Evolutionary conservation across 2,888 invertebrate species (phyloP), one percentile per base, ranked within the genome.

Genomic region (Caenorhabditis sp.): DNA sequence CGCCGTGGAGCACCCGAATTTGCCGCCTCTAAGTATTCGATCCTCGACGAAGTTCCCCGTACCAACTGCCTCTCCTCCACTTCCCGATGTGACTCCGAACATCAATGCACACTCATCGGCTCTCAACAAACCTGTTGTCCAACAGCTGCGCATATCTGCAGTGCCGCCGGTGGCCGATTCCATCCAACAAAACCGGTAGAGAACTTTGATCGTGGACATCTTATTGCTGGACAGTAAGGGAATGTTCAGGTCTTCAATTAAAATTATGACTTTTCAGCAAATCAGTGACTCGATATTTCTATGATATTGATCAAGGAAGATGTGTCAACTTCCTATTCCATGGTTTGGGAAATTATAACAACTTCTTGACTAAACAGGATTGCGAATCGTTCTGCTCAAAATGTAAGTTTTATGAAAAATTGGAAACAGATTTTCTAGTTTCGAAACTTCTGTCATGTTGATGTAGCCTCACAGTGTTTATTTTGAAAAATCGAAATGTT

Each of bases 321-420:
- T 84, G 84, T 57, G 79, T 81, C 23, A 87, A 80, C 52, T 87
- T 87, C 68, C 57, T 82, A 23, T 86, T 81, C 67, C 78, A 83
- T 17, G 82, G 84, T 17, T 80, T 87, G 17, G 87, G 87, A 26
- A 86, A 86, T 56, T 87, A 79, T 66, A 86, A 86, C 65, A 86
- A 85, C 62, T 86, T 86, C 62, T 53, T 78, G 25, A 84, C 84
- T 0, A 83, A 85, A 59, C 80, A 83, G 54, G 85, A 86, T 58
- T 86, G 86, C 49, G 85, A 85, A 62, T 70, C 71, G 8, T 85
- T 85, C 70, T 85, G 85, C 52, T 82, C 85, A 8, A 85, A 84
- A 71, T 67, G 84, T 84, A 53, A 59, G 74, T 43, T n/a, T n/a
- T n/a, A n/a, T n/a, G n/a, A n/a, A n/a, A n/a, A n/a, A n/a, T n/a